Percentiles rank a stretch among this genome's conserved stretches.
Conservation (phyloP, 2,888 invertebrate genomes). For the Troglohyphantes excavatus region DNA sequence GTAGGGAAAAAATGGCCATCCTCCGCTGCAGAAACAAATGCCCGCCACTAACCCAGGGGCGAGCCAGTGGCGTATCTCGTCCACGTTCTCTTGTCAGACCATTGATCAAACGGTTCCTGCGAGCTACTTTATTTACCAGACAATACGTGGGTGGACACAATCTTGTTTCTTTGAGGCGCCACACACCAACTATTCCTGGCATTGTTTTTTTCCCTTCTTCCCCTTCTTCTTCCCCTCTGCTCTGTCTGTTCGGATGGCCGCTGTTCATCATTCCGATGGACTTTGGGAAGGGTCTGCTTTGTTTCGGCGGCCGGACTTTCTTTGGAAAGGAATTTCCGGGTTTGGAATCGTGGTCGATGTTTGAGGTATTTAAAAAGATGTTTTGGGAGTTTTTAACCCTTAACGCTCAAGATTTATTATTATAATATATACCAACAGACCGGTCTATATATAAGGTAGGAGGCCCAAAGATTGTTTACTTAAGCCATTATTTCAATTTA, state of each 20-base stretch:
- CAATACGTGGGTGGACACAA: conserved; percentile 8
- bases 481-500: too few relatives aligned
- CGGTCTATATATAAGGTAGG: too few relatives aligned
- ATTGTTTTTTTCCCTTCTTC: conserved; percentile 50
- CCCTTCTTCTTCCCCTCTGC: not conserved
- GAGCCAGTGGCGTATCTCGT: conserved; percentile 27
- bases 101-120: conserved; percentile 49
- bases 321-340: not conserved
- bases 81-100: conserved; percentile 52
- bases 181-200: conserved; percentile 37
- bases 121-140: conserved; percentile 48
- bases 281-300: conserved; percentile 14
- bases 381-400: too few relatives aligned
- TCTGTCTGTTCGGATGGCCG: not conserved
- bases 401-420: too few relatives aligned
- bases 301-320: conserved; percentile 13
- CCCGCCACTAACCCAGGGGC: conserved; percentile 6
- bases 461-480: too few relatives aligned
- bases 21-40: conserved; percentile 46
- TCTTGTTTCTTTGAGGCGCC: conserved; percentile 51
- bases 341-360: not conserved
- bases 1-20: conserved; percentile 3
- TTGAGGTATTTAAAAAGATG: not conserved
- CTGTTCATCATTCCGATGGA: conserved; percentile 44
- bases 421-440: too few relatives aligned